A percentile compares a stretch with the other conserved stretches of the same genome.
Conservation (phyloP, 2,888 invertebrate species). For the Gisinianus flammeolus region DNA sequence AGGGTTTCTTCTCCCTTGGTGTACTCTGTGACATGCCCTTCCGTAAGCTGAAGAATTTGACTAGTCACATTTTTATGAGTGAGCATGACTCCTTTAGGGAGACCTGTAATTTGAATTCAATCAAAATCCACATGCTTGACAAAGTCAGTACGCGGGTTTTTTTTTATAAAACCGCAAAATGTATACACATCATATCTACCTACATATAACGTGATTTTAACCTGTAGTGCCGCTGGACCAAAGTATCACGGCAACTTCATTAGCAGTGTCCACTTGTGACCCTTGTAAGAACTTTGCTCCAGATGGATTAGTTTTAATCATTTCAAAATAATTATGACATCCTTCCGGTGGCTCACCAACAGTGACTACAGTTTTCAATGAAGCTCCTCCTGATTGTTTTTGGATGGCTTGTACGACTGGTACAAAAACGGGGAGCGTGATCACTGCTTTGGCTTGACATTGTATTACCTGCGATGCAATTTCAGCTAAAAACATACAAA, state of each 20-base stretch:
- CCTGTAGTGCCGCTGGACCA: slow-evolving; percentile 48
- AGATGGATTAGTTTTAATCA: slow-evolving; percentile 47
- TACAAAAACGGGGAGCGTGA: slow-evolving; percentile 47
- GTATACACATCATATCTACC: too few species aligned
- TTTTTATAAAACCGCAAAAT: too few species aligned
- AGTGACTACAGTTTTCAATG: slow-evolving; percentile 40
- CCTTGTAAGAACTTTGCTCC: slow-evolving; percentile 47
- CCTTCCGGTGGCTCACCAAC: slow-evolving; percentile 48
- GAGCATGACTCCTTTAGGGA: slow-evolving; percentile 80
- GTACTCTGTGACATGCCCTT: neutral
- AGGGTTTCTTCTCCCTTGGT: slow-evolving; percentile 36
- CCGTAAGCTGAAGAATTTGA: slow-evolving; percentile 10
- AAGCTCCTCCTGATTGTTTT: slow-evolving; percentile 19
- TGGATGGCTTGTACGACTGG: slow-evolving; percentile 6
- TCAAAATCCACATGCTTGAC: too few species aligned
- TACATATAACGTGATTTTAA: too few species aligned
- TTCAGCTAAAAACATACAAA: slow-evolving; percentile 37
- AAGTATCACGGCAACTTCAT: slow-evolving; percentile 43
- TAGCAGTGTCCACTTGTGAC: slow-evolving; percentile 41
- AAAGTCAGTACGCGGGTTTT: too few species aligned
- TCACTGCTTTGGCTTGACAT: slow-evolving; percentile 45
- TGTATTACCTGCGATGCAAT: slow-evolving; percentile 42
- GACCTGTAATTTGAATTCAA: too few species aligned
- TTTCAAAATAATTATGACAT: slow-evolving; percentile 53
- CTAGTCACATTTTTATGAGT: slow-evolving; percentile 40